These are phyloP conservation scores for Diadegma fenestrale DNA, from an alignment of 2,888 invertebrate species.

Conservation along the genomic window DNA sequence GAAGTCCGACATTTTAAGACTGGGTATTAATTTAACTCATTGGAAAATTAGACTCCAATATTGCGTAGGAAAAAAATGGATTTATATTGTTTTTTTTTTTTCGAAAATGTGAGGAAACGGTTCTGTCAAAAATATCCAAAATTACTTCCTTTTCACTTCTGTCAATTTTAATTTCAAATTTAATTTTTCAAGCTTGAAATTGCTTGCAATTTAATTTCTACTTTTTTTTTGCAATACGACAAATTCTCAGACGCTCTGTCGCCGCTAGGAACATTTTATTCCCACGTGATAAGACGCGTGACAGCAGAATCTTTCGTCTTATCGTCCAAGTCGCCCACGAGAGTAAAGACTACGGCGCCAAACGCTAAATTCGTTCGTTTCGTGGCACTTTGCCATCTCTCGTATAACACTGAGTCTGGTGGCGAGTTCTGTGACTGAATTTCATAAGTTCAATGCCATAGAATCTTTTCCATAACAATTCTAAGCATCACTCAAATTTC, in stretches of 20 bases:
- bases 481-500: not conserved
- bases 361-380: conserved; percentile 61
- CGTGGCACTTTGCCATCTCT: conserved; percentile 61
- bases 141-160: not conserved
- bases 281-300: conserved; percentile 20
- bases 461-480: not conserved
- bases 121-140: not conserved
- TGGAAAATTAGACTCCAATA: not conserved
- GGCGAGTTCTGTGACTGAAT: conserved; percentile 28
- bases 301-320: conserved; percentile 48
- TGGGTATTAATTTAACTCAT: not conserved
- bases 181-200: not conserved
- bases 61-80: not conserved
- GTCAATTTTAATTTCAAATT: not conserved
- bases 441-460: conserved; percentile 53
- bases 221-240: not conserved
- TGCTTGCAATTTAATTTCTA: not conserved
- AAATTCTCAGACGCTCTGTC: not conserved
- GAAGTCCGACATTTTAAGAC: not conserved
- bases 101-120: not conserved
- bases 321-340: conserved; percentile 30
- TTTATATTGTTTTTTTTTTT: not conserved
- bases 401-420: conserved; percentile 27
- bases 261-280: not conserved
- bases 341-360: conserved; percentile 36